These are phyloP conservation scores for Gadopsis bispinosus DNA, from an alignment of 2,797 vertebrate genomes.

Conservation along the genomic window DNA sequence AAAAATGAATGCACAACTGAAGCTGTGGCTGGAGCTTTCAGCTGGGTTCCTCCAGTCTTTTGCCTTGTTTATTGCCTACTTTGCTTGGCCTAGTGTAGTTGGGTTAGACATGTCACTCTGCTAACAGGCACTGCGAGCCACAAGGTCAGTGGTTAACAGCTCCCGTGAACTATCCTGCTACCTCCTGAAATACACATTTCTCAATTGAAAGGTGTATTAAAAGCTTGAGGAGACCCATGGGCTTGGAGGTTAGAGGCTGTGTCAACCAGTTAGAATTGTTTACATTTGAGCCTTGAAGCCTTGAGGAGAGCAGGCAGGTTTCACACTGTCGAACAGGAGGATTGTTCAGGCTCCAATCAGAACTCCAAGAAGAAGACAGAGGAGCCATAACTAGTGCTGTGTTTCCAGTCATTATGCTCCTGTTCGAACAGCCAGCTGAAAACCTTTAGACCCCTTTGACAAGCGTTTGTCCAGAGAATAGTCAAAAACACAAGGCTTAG, in stretches of 20 bases:
- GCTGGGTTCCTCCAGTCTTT: slow-evolving; percentile 39
- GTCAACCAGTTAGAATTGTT: slow-evolving; percentile 65
- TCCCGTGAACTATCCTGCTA: slow-evolving; percentile 57
- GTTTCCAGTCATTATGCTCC: slow-evolving; percentile 39
- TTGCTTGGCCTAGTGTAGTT: slow-evolving; percentile 59
- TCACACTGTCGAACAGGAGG: slow-evolving; percentile 26
- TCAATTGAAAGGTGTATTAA: slow-evolving; percentile 71
- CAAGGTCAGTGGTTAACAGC: slow-evolving; percentile 71
- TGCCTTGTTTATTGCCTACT: slow-evolving; percentile 64
- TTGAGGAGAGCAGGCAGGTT: slow-evolving; percentile 33
- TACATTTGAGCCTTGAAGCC: slow-evolving; percentile 54
- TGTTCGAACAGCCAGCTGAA: slow-evolving; percentile 26
- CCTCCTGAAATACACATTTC: slow-evolving; percentile 65
- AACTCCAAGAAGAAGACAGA: slow-evolving; percentile 26
- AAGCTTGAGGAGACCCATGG: slow-evolving; percentile 58
- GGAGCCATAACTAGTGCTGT: slow-evolving; percentile 3
- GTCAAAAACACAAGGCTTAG: slow-evolving; percentile 57
- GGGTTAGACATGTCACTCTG: slow-evolving; percentile 54
- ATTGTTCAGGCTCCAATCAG: slow-evolving; percentile 28
- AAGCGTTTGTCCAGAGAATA: slow-evolving; percentile 39
- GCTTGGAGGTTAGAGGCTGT: slow-evolving; percentile 63
- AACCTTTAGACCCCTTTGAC: slow-evolving; percentile 29
- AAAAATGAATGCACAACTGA: slow-evolving; percentile 40
- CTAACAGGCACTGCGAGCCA: slow-evolving; percentile 59
- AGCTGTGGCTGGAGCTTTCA: slow-evolving; percentile 44